Conservation (phyloP, 2,888 invertebrate genomes). For the Marronus borbonicus region DNA sequence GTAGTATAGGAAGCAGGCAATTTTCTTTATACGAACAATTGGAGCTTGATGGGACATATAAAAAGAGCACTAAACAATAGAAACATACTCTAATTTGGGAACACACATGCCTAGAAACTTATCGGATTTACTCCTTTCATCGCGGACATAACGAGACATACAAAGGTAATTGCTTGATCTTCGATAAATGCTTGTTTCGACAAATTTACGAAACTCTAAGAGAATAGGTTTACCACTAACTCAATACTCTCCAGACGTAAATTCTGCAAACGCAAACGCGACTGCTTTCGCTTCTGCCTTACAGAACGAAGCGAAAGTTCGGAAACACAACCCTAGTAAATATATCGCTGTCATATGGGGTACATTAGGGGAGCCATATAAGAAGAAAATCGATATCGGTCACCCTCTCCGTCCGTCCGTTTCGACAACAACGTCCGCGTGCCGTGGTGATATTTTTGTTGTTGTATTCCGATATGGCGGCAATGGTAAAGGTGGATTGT, state of each 20-base stretch:
- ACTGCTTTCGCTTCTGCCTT: background rate
- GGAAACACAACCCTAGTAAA: slow-evolving; percentile 18
- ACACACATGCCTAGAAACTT: no score
- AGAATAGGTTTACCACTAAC: background rate
- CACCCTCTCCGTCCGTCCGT: slow-evolving; percentile 7
- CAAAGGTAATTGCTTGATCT: background rate
- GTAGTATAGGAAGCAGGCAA: no score
- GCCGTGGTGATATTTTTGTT: slow-evolving; percentile 18
- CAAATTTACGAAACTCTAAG: background rate
- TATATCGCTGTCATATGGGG: slow-evolving; percentile 39
- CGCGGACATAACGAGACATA: no score
- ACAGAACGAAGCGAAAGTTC: background rate
- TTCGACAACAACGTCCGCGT: background rate
- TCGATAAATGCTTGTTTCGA: background rate
- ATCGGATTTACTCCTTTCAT: no score
- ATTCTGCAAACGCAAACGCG: slow-evolving; percentile 12
- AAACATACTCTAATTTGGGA: no score
- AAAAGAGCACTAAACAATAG: no score
- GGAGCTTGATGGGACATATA: no score
- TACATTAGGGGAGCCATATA: slow-evolving; percentile 29
- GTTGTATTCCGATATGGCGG: slow-evolving; percentile 15
- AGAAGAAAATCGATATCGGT: slow-evolving; percentile 36
- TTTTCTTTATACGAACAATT: no score
- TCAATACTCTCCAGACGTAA: background rate
- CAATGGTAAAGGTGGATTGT: slow-evolving; percentile 3